phyloP scores from a whole-genome alignment of 2,797 vertebrate species.

The Podarcis lilfordi region DNA sequence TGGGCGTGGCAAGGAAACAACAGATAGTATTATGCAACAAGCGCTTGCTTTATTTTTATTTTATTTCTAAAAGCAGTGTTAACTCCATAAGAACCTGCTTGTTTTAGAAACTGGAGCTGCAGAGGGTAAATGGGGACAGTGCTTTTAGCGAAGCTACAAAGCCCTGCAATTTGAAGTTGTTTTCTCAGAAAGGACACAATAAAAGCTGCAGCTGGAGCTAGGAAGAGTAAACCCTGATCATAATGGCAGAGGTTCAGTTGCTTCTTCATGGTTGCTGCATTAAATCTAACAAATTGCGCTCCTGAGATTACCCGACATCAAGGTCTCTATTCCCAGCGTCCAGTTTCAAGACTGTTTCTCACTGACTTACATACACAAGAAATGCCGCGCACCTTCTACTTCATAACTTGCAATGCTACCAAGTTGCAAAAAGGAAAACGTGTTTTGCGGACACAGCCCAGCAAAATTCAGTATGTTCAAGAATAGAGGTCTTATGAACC shows the following conservation, averaged over 20 bases:
- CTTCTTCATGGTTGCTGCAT: neutral
- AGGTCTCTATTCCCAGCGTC: fast-evolving
- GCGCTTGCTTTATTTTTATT: neutral
- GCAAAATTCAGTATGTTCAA: fast-evolving
- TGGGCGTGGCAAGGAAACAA: neutral
- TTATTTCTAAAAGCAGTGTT: constrained; percentile 3
- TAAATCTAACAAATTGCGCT: neutral
- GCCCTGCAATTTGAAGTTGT: constrained; percentile 9
- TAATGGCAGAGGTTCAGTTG: neutral
- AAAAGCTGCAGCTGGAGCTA: constrained; percentile 30
- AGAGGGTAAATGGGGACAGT: constrained; percentile 47
- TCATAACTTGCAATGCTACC: neutral
- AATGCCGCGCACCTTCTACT: neutral
- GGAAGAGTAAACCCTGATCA: neutral
- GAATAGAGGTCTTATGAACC: fast-evolving
- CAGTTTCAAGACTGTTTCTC: neutral
- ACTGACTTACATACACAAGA: fast-evolving
- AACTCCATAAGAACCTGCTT: constrained; percentile 1
- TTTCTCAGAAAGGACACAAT: neutral
- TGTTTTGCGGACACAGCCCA: neutral
- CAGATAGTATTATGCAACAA: neutral
- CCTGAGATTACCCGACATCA: neutral
- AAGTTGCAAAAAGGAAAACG: neutral
- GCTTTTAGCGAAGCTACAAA: neutral
- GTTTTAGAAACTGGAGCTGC: too few relatives aligned